Evolutionary conservation across 2,888 invertebrate species (phyloP).

Genomic region (Stenchaetothrips biformis): DNA sequence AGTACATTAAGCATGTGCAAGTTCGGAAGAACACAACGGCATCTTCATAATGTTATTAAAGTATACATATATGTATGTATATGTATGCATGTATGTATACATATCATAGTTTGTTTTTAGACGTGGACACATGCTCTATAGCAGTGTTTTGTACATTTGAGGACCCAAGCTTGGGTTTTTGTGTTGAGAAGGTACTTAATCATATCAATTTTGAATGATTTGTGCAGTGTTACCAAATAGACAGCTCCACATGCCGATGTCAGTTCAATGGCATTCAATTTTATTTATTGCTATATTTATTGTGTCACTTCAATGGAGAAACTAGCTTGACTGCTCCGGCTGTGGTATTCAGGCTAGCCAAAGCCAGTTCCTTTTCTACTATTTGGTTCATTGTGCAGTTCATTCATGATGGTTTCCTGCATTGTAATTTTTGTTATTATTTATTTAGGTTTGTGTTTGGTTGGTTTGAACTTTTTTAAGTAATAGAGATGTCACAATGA

Average conservation of each 20-base stretch:
- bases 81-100: not conserved
- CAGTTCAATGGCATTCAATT: slow-evolving; percentile 9
- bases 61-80: not conserved
- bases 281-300: slow-evolving; percentile 23
- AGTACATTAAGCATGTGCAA: not conserved
- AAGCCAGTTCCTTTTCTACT: slow-evolving; percentile 7
- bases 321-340: slow-evolving; percentile 3
- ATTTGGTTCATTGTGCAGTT: slow-evolving; percentile 19
- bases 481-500: slow-evolving; percentile 25
- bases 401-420: slow-evolving; percentile 18
- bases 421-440: slow-evolving; percentile 25
- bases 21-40: not conserved
- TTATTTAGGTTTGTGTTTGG: slow-evolving; percentile 25
- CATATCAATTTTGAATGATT: slow-evolving; percentile 18
- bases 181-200: slow-evolving; percentile 21
- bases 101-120: not conserved
- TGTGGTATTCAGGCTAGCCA: slow-evolving; percentile 12
- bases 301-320: slow-evolving; percentile 12
- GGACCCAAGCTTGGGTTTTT: slow-evolving; percentile 1
- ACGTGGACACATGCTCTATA: not conserved
- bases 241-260: not conserved
- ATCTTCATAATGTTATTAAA: slow-evolving; percentile 9
- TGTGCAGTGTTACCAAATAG: slow-evolving; percentile 9
- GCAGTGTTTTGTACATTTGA: slow-evolving; percentile 17
- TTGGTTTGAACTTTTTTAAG: slow-evolving; percentile 14